A percentile compares a stretch with the other conserved stretches of the same genome.
These are phyloP conservation scores for Gallinago paraguaiae DNA, from an alignment of 2,113 vertebrate species.

Conservation along the genomic window DNA sequence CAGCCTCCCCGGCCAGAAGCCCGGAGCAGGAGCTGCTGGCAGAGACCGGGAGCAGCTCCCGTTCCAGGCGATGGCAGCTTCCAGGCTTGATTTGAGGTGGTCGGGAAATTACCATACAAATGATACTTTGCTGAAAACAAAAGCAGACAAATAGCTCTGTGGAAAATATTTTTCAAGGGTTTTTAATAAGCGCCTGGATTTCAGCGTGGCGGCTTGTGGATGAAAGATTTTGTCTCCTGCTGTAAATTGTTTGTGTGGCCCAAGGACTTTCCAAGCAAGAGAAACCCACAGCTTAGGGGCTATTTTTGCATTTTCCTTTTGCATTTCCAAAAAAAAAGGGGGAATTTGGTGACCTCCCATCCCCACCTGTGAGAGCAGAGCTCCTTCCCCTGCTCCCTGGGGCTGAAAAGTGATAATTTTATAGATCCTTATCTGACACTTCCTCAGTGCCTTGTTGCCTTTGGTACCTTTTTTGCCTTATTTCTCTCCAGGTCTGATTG, in stretches of 20 bases:
- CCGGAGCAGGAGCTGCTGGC: background rate
- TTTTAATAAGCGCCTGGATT: background rate
- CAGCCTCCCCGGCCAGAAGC: accelerated
- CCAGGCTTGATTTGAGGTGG: background rate
- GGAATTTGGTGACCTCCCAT: background rate
- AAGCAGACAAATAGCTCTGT: accelerated
- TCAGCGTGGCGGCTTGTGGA: background rate
- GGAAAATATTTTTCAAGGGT: background rate
- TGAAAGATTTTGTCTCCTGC: background rate
- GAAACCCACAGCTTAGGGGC: background rate
- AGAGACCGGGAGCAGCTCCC: background rate
- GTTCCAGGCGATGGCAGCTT: background rate
- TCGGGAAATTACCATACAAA: background rate
- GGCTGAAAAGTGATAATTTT: background rate
- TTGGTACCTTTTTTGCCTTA: background rate
- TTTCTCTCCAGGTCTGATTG: background rate
- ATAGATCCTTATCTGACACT: background rate
- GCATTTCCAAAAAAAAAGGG: too few species aligned
- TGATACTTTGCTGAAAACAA: background rate
- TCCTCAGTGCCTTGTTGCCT: background rate
- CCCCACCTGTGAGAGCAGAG: background rate
- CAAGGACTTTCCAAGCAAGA: background rate
- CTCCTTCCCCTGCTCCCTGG: background rate
- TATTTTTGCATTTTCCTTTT: background rate
- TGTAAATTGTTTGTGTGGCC: background rate